A percentile compares a stretch with the other conserved stretches of the same genome.
phyloP scores from a whole-genome alignment of 2,797 vertebrate genomes.

The Enteromius unitaeniatus region DNA sequence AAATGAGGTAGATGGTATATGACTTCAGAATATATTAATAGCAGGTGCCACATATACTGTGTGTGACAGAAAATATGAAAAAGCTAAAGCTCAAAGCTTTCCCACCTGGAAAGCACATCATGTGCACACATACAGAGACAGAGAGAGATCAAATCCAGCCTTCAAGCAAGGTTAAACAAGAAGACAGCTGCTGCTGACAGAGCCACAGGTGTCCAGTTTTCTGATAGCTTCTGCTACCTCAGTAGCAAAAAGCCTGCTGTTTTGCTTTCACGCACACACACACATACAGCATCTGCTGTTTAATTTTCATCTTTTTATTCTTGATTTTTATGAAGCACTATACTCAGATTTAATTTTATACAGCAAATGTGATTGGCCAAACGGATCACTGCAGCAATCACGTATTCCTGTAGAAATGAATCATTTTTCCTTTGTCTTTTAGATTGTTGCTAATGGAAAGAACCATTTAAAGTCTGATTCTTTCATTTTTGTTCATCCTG shows the following conservation, averaged over 20 bases:
- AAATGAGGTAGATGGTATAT: constrained; percentile 22
- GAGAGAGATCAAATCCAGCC: constrained; percentile 30
- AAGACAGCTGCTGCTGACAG: constrained; percentile 21
- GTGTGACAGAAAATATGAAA: constrained; percentile 19
- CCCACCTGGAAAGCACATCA: constrained; percentile 14
- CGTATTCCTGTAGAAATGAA: neutral
- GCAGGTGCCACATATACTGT: neutral
- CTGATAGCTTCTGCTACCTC: constrained; percentile 1
- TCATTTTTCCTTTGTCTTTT: neutral
- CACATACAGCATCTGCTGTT: neutral
- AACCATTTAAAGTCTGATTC: neutral
- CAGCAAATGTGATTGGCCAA: neutral
- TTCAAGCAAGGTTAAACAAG: constrained; percentile 29
- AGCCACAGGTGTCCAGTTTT: constrained; percentile 28
- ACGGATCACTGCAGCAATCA: neutral
- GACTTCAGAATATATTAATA: constrained; percentile 2
- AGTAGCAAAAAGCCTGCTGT: neutral
- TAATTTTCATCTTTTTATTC: neutral
- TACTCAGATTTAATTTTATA: neutral
- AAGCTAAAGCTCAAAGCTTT: neutral
- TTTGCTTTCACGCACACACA: neutral
- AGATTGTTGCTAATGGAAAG: neutral
- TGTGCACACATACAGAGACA: neutral
- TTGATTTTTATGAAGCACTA: neutral
- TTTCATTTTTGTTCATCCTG: neutral